A percentile compares a stretch with the other conserved stretches of the same genome.
Evolutionary conservation across 2,113 vertebrate species (phyloP).

Genomic region (Pteruthius melanotis): DNA sequence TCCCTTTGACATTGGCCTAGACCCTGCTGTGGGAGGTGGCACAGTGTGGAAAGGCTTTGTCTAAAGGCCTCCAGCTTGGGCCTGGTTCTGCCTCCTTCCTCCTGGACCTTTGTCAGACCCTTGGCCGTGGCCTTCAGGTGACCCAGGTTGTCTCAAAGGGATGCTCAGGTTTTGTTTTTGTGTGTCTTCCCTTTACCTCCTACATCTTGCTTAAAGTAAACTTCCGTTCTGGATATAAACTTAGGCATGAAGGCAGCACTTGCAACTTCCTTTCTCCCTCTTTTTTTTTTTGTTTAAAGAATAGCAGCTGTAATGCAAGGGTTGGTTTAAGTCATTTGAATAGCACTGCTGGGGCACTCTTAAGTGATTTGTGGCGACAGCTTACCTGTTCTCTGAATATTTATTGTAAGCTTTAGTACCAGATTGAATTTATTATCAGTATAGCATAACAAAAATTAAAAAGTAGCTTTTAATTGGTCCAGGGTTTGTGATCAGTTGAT

Average conservation of each 20-base stretch:
- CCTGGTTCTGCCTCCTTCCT: neutral
- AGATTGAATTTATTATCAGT: neutral
- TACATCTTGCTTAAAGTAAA: neutral
- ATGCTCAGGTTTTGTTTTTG: neutral
- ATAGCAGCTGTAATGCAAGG: neutral
- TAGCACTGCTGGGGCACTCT: neutral
- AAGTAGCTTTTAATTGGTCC: neutral
- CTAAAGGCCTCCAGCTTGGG: neutral
- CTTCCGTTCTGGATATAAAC: conserved; percentile 29
- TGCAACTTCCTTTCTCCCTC: conserved; percentile 18
- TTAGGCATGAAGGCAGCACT: neutral
- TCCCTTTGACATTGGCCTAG: neutral
- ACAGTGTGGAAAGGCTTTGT: neutral
- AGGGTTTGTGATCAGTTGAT: neutral
- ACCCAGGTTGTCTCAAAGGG: neutral
- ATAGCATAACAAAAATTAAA: neutral
- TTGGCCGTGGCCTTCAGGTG: neutral
- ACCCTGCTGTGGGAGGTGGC: neutral
- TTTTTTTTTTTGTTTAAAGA: neutral
- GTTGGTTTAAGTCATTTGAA: neutral
- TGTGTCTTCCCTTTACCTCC: neutral
- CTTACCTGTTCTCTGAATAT: neutral
- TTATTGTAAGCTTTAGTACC: neutral
- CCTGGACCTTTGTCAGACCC: neutral
- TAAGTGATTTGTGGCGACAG: neutral